Conservation (phyloP, 2,888 invertebrate species). For the Andrena praecox region DNA sequence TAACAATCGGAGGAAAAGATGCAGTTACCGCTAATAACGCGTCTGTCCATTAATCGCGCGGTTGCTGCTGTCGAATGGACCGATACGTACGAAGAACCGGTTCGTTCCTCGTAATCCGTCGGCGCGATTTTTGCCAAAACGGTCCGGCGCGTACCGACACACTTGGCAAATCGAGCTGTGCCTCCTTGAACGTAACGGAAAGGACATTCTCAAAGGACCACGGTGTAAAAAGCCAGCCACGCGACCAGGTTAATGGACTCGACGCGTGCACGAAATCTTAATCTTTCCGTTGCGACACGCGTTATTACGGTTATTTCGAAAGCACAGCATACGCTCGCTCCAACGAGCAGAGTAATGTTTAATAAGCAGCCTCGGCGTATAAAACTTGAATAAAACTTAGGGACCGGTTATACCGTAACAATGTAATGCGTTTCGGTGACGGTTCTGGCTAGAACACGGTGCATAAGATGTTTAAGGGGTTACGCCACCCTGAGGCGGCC, state of each 20-base stretch:
- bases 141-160: slow-evolving; percentile 24
- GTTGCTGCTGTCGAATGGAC: slow-evolving; percentile 72
- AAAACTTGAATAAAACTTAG: slow-evolving; percentile 3
- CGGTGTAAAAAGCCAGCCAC: slow-evolving; percentile 19
- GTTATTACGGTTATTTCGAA: slow-evolving; percentile 18
- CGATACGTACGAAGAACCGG: slow-evolving; percentile 75
- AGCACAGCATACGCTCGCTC: not conserved
- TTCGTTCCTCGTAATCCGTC: slow-evolving; percentile 70
- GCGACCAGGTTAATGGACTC: slow-evolving; percentile 16
- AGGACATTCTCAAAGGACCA: slow-evolving; percentile 9
- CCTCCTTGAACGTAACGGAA: slow-evolving; percentile 24
- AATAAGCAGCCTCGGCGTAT: not conserved
- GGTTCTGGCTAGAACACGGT: not conserved
- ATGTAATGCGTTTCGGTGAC: not conserved
- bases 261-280: slow-evolving; percentile 28
- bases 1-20: slow-evolving; percentile 19
- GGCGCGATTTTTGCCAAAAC: slow-evolving; percentile 67
- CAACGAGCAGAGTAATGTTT: not conserved
- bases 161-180: slow-evolving; percentile 28
- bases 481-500: no score
- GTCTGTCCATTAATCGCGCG: slow-evolving; percentile 65
- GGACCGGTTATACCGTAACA: slow-evolving; percentile 4
- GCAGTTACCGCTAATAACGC: slow-evolving; percentile 76
- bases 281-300: slow-evolving; percentile 8
- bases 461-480: not conserved